A percentile compares a stretch with the other conserved stretches of the same genome.
Evolutionary conservation across 2,888 invertebrate species (phyloP).

Genomic region (Lasioglossum malachurum): DNA sequence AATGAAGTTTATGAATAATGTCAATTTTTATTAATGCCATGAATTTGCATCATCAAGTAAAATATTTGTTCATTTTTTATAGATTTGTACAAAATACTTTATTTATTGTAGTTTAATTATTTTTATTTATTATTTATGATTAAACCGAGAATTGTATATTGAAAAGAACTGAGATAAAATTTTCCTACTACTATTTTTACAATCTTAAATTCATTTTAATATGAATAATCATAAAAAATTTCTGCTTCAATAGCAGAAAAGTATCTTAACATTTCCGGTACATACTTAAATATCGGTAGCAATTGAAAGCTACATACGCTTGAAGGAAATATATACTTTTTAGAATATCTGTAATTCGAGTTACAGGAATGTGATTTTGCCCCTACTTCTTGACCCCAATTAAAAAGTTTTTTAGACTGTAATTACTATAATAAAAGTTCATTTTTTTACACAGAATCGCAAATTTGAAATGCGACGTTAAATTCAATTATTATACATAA

Average conservation of each 20-base stretch:
- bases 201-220: slow-evolving; percentile 42
- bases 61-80: slow-evolving; percentile 53
- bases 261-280: slow-evolving; percentile 24
- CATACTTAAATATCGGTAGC: slow-evolving; percentile 29
- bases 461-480: slow-evolving; percentile 25
- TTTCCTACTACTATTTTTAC: slow-evolving; percentile 47
- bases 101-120: slow-evolving; percentile 45
- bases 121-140: slow-evolving; percentile 36
- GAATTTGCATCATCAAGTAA: slow-evolving; percentile 54
- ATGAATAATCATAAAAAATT: slow-evolving; percentile 47
- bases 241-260: slow-evolving; percentile 17
- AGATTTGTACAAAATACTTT: slow-evolving; percentile 69
- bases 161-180: slow-evolving; percentile 47
- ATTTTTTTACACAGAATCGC: slow-evolving; percentile 50
- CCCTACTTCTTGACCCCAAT: slow-evolving; percentile 48
- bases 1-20: slow-evolving; percentile 31
- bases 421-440: slow-evolving; percentile 49
- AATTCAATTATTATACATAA: slow-evolving; percentile 81
- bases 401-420: slow-evolving; percentile 43
- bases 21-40: slow-evolving; percentile 44
- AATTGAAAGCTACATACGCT: slow-evolving; percentile 28
- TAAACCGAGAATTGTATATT: slow-evolving; percentile 29
- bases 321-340: slow-evolving; percentile 50
- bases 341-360: slow-evolving; percentile 47
- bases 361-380: slow-evolving; percentile 62